phyloP scores from a whole-genome alignment of 2,797 vertebrate genomes.

The Gobio occitaniae region DNA sequence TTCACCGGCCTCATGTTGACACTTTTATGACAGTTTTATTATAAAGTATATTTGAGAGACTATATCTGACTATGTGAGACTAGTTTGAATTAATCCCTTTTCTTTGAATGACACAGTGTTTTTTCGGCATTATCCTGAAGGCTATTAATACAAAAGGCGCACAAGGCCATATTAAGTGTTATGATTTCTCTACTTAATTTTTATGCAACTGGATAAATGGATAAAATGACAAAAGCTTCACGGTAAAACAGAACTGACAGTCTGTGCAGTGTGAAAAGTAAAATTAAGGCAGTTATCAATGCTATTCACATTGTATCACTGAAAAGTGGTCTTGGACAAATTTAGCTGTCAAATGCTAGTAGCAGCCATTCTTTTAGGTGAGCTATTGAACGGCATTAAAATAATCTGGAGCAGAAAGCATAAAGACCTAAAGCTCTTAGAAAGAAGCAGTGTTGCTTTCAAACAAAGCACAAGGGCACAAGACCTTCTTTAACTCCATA shows the following conservation, averaged over 20 bases:
- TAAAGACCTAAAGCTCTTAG: constrained; percentile 7
- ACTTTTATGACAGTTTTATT: neutral
- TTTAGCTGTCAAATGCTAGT: constrained; percentile 33
- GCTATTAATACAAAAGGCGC: too few relatives aligned
- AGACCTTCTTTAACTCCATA: neutral
- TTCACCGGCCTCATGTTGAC: neutral
- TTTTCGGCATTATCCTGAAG: too few relatives aligned
- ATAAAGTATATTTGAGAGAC: neutral
- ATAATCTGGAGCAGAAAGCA: constrained; percentile 22
- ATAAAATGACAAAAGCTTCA: neutral
- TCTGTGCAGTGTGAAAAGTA: constrained; percentile 9
- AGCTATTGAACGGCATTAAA: constrained; percentile 7
- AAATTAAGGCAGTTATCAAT: constrained; percentile 14
- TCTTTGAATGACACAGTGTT: too few relatives aligned
- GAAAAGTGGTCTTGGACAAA: constrained; percentile 2
- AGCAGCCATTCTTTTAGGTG: constrained; percentile 11
- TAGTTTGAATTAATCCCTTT: too few relatives aligned
- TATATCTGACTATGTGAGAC: neutral
- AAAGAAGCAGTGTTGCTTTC: neutral
- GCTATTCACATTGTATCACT: neutral
- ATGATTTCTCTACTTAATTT: neutral
- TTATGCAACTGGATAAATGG: constrained; percentile 12
- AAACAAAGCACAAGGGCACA: constrained; percentile 24
- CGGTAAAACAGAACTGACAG: constrained; percentile 2
- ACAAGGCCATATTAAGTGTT: neutral